Conservation (phyloP, 2,888 invertebrate species). For the Andrena marginata region DNA sequence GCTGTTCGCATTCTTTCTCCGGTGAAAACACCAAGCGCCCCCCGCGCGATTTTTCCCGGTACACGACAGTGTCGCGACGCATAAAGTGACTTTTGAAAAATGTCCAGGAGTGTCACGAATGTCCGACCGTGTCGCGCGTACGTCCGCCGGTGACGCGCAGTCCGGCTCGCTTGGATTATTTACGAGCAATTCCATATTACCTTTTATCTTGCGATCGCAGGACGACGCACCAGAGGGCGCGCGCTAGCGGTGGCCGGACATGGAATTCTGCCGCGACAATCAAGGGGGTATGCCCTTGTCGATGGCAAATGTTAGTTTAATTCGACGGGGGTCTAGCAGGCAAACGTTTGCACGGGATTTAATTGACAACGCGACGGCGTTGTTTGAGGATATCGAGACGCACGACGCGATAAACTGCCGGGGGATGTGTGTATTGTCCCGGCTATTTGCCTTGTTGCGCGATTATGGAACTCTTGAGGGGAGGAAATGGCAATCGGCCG, state of each 20-base stretch:
- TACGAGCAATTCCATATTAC: slow-evolving; percentile 45
- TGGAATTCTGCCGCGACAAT: slow-evolving; percentile 6
- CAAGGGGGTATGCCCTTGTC: slow-evolving; percentile 15
- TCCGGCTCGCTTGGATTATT: slow-evolving; percentile 38
- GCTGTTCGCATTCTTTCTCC: neutral
- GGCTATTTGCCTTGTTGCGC: slow-evolving; percentile 12
- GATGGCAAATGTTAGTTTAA: slow-evolving; percentile 37
- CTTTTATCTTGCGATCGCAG: slow-evolving; percentile 25
- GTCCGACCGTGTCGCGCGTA: slow-evolving; percentile 6
- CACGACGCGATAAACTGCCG: slow-evolving; percentile 21
- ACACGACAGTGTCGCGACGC: slow-evolving; percentile 30
- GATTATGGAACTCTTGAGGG: slow-evolving; percentile 7
- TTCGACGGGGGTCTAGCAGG: neutral
- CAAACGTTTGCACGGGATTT: slow-evolving; percentile 38
- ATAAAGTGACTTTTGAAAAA: slow-evolving; percentile 55
- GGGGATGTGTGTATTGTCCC: slow-evolving; percentile 5
- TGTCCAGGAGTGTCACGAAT: slow-evolving; percentile 47
- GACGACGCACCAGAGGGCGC: neutral
- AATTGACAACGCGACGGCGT: slow-evolving; percentile 38
- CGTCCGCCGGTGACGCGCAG: slow-evolving; percentile 4
- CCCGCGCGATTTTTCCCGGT: slow-evolving; percentile 26
- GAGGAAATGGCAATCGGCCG: neutral
- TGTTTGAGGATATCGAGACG: slow-evolving; percentile 42
- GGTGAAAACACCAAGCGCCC: neutral
- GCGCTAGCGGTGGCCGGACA: neutral